phyloP scores from a whole-genome alignment of 2,113 vertebrate genomes.

The Fukomys damarensis region DNA sequence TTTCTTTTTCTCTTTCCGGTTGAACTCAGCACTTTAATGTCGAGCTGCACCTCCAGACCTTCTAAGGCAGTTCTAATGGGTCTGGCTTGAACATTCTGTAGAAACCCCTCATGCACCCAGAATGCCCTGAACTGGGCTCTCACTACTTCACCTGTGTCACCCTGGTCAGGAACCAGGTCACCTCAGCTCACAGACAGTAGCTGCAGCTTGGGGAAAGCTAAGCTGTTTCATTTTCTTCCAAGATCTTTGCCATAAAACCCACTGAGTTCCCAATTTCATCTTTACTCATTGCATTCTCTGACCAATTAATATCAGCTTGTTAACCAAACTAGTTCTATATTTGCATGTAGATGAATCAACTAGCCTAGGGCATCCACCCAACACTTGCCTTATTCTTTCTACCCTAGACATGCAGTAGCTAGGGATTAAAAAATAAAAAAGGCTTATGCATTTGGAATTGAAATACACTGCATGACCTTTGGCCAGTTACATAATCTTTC shows the following conservation, averaged over 20 bases:
- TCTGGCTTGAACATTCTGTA: neutral
- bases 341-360: neutral
- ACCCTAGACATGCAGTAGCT: neutral
- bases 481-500: neutral
- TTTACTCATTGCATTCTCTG: neutral
- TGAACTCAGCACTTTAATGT: neutral
- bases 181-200: neutral
- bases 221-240: neutral
- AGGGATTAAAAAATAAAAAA: neutral
- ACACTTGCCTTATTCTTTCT: neutral
- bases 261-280: neutral
- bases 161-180: neutral
- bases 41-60: neutral
- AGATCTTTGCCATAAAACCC: neutral
- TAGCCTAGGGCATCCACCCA: rapidly evolving
- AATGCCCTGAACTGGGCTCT: too few species aligned
- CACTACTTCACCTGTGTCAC: neutral
- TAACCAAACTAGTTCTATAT: neutral
- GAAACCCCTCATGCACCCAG: neutral
- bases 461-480: neutral
- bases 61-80: neutral
- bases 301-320: neutral
- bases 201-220: neutral
- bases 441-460: neutral
- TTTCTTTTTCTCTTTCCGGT: neutral